A percentile compares a stretch with the other conserved stretches of the same genome.
These are phyloP conservation scores for Lepidurus couesii DNA, from an alignment of 1,140 invertebrate species.

Conservation along the genomic window DNA sequence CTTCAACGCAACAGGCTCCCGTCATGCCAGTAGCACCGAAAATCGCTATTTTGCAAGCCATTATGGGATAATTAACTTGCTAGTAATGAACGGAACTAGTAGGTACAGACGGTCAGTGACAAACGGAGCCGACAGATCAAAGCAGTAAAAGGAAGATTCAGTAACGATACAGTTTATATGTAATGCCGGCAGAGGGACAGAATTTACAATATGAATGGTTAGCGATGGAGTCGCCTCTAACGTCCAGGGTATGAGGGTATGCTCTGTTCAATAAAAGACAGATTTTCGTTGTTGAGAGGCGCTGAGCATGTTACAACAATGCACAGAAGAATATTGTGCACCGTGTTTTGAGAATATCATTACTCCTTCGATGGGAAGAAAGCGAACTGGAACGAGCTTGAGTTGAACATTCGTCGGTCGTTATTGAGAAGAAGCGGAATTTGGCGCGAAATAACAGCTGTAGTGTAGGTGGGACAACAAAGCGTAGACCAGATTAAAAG, in stretches of 20 bases:
- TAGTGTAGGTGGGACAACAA: background rate
- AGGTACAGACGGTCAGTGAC: background rate
- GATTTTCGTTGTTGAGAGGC: no score
- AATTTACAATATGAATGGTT: no score
- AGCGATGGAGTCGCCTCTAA: no score
- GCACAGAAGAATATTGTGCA: no score
- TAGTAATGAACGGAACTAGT: background rate
- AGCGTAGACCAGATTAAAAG: background rate
- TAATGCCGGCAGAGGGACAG: no score
- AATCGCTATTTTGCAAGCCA: slow-evolving; percentile 12
- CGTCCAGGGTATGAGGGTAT: no score
- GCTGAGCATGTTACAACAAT: no score
- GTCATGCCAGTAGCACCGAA: slow-evolving; percentile 28
- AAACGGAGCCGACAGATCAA: background rate
- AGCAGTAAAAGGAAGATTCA: background rate
- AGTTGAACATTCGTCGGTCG: background rate
- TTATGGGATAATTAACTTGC: background rate
- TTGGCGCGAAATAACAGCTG: background rate
- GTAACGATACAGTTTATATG: no score
- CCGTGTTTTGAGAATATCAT: no score
- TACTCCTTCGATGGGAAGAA: no score
- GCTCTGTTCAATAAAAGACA: no score
- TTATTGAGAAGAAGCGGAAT: background rate
- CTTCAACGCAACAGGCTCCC: slow-evolving; percentile 10
- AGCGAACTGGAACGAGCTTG: no score